Evolutionary conservation across 2,888 invertebrate species (phyloP), one percentile per base, ranked within the genome.

Genomic region (Agonum fuliginosum): DNA sequence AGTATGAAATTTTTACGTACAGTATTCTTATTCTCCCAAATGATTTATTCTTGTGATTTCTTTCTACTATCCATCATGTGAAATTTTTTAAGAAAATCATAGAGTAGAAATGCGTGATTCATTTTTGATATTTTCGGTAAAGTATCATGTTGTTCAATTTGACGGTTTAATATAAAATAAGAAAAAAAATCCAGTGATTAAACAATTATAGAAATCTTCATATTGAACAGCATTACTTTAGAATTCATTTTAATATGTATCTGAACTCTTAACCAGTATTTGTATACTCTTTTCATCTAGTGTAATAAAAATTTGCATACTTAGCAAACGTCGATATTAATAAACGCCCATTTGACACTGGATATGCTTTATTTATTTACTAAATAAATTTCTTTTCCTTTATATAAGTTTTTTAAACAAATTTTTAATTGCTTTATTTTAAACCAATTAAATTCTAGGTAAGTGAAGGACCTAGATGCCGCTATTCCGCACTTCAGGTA

Each of bases 221-320:
- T 41, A 22, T 48, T 43, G 62, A 62, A 73, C 48, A 73, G 27
- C 58, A 58, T 14, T 46, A 34, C 48, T 70, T 70, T 70, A 12
- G 30, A 17, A 12, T 12, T 70, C 46, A 70, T 70, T 70, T 75
- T 75, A 75, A 58, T 46, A 58, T 75, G 75, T 75, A 75, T 75
- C 75, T 48, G 48, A 75, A 74, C 65, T 74, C 37, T 73, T 65
- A 43, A 74, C 37, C 51, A 75, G 67, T 75, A 75, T 75, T 75
- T 75, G 75, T 75, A 75, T 75, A 75, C 75, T 67, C 75, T 54
- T 75, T 75, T 75, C 75, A 75, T 75, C 67, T 75, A 75, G 75
- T 75, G 51, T 75, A 75, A 67, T 67, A 51, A 75, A 71, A 75
- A 75, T 75, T 75, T 75, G 48, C 67, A 75, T 67, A 75, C 67